Evolutionary conservation across 2,888 invertebrate genomes (phyloP).

Genomic region (Dorcus hopei): DNA sequence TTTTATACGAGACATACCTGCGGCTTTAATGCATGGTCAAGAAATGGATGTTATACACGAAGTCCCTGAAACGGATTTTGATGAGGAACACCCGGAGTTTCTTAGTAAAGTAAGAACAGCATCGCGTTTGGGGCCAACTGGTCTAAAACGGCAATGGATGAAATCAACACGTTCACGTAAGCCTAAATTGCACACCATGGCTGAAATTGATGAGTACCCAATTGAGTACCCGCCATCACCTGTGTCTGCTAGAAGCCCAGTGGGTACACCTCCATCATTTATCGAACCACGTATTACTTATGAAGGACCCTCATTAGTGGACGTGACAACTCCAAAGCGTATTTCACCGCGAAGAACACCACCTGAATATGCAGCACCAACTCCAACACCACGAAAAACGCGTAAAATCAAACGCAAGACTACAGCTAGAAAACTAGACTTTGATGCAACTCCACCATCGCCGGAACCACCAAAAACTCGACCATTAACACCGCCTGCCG

Average conservation of each 20-base stretch:
- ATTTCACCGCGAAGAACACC: not conserved
- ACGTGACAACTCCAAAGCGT: not conserved
- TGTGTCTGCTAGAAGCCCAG: not conserved
- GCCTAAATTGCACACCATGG: no score
- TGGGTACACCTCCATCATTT: not conserved
- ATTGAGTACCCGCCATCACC: not conserved
- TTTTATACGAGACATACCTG: no score
- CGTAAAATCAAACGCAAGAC: conserved; percentile 4
- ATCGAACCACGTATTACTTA: not conserved
- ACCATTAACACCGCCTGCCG: not conserved
- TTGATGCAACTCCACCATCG: not conserved
- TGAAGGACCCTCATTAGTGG: not conserved
- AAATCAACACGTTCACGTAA: no score
- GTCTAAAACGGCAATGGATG: no score
- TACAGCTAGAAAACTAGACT: conserved; percentile 4
- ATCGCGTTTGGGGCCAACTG: no score
- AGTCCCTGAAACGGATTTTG: no score
- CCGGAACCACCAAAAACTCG: not conserved
- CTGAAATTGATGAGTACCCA: no score
- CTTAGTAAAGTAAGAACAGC: no score
- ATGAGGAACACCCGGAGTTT: no score
- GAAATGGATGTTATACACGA: no score
- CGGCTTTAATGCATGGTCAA: no score
- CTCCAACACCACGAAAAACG: not conserved
- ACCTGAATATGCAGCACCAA: not conserved